Conservation (phyloP, 2,888 invertebrate species). For the Athrips mouffetella region DNA sequence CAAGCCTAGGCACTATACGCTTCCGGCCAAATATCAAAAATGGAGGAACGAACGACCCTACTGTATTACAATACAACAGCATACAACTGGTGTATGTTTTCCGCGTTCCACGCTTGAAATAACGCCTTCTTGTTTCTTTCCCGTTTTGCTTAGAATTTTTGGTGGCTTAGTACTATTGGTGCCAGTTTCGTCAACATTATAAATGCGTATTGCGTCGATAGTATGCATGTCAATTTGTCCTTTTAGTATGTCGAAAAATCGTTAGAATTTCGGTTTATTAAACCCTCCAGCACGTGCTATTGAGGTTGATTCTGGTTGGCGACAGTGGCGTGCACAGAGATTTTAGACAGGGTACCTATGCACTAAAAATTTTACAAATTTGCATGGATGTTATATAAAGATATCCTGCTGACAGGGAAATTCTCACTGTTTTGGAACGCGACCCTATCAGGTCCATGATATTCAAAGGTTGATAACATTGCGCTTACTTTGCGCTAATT, state of each 20-base stretch:
- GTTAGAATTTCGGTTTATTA: not conserved
- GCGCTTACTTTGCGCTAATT: too few relatives aligned
- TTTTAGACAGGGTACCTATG: too few relatives aligned
- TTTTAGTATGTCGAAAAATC: not conserved
- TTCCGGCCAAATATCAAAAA: constrained; percentile 38
- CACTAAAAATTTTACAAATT: too few relatives aligned
- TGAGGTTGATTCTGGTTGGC: not conserved
- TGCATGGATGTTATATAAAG: too few relatives aligned
- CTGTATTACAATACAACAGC: constrained; percentile 30
- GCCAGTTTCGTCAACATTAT: constrained; percentile 12
- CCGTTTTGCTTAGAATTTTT: constrained; percentile 22
- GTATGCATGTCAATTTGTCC: not conserved
- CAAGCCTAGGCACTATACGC: constrained; percentile 24
- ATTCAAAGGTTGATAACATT: too few relatives aligned
- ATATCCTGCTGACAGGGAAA: too few relatives aligned
- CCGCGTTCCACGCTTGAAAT: constrained; percentile 30
- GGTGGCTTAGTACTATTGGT: constrained; percentile 14
- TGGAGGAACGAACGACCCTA: constrained; percentile 34
- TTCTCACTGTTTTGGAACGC: too few relatives aligned
- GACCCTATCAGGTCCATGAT: too few relatives aligned
- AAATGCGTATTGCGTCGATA: not conserved
- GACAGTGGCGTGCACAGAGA: too few relatives aligned
- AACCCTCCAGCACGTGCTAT: not conserved
- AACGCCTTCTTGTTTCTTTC: constrained; percentile 33
- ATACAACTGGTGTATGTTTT: constrained; percentile 26